Evolutionary conservation across 2,113 vertebrate species (phyloP).

Genomic region (Mola mola): DNA sequence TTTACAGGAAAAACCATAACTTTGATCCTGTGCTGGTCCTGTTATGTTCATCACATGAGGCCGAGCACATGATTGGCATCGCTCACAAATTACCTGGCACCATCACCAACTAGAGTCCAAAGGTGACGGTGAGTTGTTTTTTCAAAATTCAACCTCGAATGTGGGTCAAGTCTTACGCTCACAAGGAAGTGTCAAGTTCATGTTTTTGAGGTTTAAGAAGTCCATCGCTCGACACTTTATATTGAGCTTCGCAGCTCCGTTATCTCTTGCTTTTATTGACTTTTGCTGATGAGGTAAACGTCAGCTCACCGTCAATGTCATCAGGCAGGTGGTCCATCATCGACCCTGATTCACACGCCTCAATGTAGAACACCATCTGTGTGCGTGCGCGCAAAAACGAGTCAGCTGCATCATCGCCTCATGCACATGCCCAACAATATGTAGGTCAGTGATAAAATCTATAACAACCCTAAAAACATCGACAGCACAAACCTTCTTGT

Average conservation of each 20-base stretch:
- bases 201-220: neutral
- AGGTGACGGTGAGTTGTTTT: no score
- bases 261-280: neutral
- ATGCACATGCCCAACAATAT: neutral
- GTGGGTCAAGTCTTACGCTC: neutral
- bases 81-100: neutral
- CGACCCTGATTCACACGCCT: conserved; percentile 98
- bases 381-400: neutral
- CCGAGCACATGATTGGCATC: conserved; percentile 8
- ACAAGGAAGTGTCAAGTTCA: neutral
- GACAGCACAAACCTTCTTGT: conserved; percentile 78
- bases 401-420: neutral
- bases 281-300: neutral
- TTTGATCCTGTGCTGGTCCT: no score
- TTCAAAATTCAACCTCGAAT: no score
- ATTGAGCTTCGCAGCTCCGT: neutral
- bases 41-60: conserved; percentile 21
- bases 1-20: no score
- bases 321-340: conserved; percentile 91
- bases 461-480: neutral
- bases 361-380: conserved; percentile 98
- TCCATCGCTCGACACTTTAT: neutral
- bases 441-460: no score
- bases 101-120: conserved; percentile 2
- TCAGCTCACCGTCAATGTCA: conserved; percentile 89